Conservation (phyloP, 2,797 vertebrate species). For the Podargus strigoides region DNA sequence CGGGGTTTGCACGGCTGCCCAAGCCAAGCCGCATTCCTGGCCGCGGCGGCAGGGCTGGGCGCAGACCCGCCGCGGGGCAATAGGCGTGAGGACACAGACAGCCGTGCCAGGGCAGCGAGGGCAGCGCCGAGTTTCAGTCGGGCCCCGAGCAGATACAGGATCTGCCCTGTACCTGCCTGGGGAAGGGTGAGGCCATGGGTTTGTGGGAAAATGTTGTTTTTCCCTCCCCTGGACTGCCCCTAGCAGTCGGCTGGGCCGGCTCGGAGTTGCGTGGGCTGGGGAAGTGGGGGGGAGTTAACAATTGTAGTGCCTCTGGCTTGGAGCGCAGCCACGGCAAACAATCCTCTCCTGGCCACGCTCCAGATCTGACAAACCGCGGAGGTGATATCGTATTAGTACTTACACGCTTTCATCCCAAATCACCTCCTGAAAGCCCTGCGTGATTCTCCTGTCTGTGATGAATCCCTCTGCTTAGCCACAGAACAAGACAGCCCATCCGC, state of each 20-base stretch:
- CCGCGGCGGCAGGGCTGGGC: not conserved
- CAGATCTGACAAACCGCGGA: constrained; percentile 11
- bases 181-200: constrained; percentile 22
- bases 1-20: not conserved
- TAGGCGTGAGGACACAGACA: not conserved
- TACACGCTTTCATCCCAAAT: not conserved
- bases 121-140: not conserved
- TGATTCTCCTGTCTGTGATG: not conserved
- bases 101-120: not conserved
- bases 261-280: constrained; percentile 22
- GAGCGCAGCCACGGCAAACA: constrained; percentile 21
- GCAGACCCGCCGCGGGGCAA: not conserved
- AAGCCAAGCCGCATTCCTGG: not conserved
- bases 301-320: constrained; percentile 46
- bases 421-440: not conserved
- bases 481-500: not conserved
- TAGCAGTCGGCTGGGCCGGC: constrained; percentile 7
- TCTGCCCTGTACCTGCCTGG: not conserved
- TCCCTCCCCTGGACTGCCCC: constrained; percentile 46
- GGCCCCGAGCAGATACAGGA: not conserved
- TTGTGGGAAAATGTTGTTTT: constrained; percentile 44
- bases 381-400: not conserved
- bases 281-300: not conserved
- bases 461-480: not conserved
- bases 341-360: not conserved